Evolutionary conservation across 1,140 invertebrate genomes (phyloP).

Genomic region (Oryctes rhinoceros): DNA sequence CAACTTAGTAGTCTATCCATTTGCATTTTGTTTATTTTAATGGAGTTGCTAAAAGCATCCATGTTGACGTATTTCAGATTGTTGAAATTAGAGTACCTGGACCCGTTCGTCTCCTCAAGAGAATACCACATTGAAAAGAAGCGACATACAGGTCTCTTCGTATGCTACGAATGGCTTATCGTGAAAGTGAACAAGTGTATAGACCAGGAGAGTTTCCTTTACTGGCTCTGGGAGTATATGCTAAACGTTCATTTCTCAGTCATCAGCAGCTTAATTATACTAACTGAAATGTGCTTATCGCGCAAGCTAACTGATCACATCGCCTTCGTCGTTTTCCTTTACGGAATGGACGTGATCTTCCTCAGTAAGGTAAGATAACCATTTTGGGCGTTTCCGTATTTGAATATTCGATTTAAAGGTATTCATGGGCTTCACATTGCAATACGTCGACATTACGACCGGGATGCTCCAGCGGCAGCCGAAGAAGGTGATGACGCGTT

Average conservation of each 20-base stretch:
- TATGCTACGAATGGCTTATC: background rate
- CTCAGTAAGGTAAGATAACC: background rate
- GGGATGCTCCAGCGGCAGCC: conserved; percentile 24
- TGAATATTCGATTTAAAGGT: background rate
- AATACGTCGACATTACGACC: conserved; percentile 33
- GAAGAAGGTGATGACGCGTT: background rate
- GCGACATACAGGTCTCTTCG: background rate
- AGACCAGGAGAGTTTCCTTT: background rate
- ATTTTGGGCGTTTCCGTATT: too few species aligned
- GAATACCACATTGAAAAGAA: background rate
- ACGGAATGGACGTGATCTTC: conserved; percentile 25
- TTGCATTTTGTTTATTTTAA: too few species aligned
- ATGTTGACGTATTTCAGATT: conserved; percentile 2
- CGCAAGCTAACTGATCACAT: background rate
- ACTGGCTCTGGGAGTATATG: conserved; percentile 39
- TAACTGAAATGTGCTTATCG: conserved; percentile 13
- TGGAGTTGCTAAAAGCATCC: background rate
- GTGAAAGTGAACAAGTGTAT: background rate
- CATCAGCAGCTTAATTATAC: conserved; percentile 4
- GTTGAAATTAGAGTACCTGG: conserved; percentile 34
- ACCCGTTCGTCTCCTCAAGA: background rate
- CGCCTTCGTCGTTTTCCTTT: conserved; percentile 5
- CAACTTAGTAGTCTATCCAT: too few species aligned
- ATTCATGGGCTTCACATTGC: conserved; percentile 36
- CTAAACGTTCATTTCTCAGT: conserved; percentile 38